Evolutionary conservation across 2,888 invertebrate species (phyloP), one percentile per base, ranked within the genome.

Genomic region (Dinocampus coccinellae): DNA sequence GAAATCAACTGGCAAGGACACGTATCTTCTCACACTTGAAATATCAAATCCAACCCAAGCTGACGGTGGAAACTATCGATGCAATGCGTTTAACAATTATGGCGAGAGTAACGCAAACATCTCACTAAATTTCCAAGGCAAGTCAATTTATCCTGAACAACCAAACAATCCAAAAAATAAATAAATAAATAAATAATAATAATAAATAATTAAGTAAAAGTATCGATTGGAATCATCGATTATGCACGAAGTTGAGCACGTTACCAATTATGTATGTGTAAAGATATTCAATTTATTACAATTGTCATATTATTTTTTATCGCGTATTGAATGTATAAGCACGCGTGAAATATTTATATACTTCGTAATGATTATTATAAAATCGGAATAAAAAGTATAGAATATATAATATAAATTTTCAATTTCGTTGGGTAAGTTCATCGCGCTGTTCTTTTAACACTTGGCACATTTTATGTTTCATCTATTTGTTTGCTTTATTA

Each of bases 21-120:
- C 93, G 78, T 98, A 96, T 89, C 91, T 95, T 83, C 92, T 98
- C 81, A 95, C 95, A 77, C 92, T 98, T 88, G 96, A 97, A 91
- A 97, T 98, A 85, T 92, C 94, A 88, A 96, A 97, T 89, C 99
- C 99, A 69, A 96, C 96, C 78, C 95, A 94, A 86, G 95, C 95
- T 86, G 99, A 99, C 89, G 99, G 98, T 84, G 99, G 99, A 82
- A 97, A 97, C 89, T 99, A 99, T 91, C 94, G 98, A 87, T 99
- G 99, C 91, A 98, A 98, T 89, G 99, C 99, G 84, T 95, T 97
- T 91, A 99, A 99, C 92, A 93, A 94, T 89, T 95, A 94, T 89
- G 99, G 99, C 89, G 99, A 99, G 92, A 98, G 98, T 91, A 99
- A 99, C 91, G 99, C 99, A 84, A 99, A 99, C 90, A 99, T 99